Evolutionary conservation across 2,113 vertebrate species (phyloP).

Genomic region (Siphamia tubifer): DNA sequence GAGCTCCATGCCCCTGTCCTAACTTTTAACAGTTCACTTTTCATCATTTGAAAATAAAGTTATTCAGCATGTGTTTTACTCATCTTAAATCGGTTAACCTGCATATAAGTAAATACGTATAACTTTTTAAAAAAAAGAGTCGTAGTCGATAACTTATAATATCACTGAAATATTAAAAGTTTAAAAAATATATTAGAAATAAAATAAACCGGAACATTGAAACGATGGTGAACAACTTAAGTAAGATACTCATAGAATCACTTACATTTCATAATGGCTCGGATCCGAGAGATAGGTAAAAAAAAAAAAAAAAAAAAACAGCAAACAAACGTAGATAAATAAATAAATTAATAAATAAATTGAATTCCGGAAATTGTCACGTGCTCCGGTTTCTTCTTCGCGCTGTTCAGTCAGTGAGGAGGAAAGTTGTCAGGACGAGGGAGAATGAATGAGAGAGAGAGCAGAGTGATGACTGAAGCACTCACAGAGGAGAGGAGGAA

Average conservation of each 20-base stretch:
- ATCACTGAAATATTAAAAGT: background rate
- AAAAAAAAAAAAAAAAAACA: too few relatives aligned
- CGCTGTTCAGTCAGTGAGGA: constrained; percentile 60
- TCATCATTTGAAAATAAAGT: too few relatives aligned
- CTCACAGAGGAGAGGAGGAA: constrained; percentile 10
- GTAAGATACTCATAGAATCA: constrained; percentile 28
- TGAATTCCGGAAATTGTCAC: constrained; percentile 78
- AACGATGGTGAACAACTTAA: background rate
- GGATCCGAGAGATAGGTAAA: constrained; percentile 59
- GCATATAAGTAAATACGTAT: too few relatives aligned
- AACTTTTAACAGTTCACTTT: background rate
- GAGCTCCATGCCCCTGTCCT: constrained; percentile 1
- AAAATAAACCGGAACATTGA: background rate
- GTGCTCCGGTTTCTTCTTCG: constrained; percentile 74
- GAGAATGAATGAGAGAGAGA: constrained; percentile 63
- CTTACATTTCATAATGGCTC: constrained; percentile 85
- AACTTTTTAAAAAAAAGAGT: background rate
- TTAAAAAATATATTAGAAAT: background rate
- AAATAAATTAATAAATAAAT: constrained; percentile 75
- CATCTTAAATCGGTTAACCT: too few relatives aligned
- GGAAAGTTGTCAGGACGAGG: constrained; percentile 61
- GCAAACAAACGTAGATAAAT: constrained; percentile 51
- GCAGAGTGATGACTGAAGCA: constrained; percentile 44
- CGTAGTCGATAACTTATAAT: background rate
- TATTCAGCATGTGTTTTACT: too few relatives aligned